Base-by-base conservation (phyloP, 2,113 vertebrate genomes). In the Himantopus leucocephalus region DNA sequence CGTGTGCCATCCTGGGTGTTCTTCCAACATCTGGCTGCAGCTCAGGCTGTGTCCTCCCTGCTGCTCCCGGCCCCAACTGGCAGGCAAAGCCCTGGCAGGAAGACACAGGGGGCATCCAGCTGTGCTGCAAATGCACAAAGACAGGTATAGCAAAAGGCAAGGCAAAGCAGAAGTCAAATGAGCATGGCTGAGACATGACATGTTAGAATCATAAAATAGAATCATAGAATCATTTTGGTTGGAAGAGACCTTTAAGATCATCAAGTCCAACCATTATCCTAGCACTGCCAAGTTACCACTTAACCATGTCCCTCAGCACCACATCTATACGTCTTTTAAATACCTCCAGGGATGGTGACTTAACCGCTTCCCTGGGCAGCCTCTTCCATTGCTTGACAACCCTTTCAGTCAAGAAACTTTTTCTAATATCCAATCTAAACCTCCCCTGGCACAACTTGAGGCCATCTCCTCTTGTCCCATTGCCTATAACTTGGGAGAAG, bases 11-110 rank as follows among this genome's bases (percentile, higher is more conserved):
- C 37, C 35, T 43, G 29, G 18, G 34, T 7, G 29, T 34, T 45
- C 50, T 70, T 93, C 45, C 45, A 34, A 52, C 22, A 59, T 15
- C 29, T 74, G 50, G 43, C 43, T 43, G 37, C 35, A 62, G 77
- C 24, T 4, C 47, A 60, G 52, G 56, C 72, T 50, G 34, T 1
- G 1, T 50, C 32, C 59, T 64, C 29, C 60, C 9, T 0, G 0
- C 29, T 47, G 55, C 59, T 88, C 43, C 19, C 64, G 74, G 48
- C 34, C 35, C 26, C 0, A 0, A 34, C 35, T 4, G 7, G 23
- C 3, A 8, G 48, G 56, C 24, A 75, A 41, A 72, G 37, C 20
- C 23, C 21, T 1, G 1, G 10, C 16, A 76, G 14, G 63, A 77
- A 10, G 29, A 35, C 30, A 27, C 0, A 2, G 53, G 3, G 16